Percentiles rank a stretch among this genome's conserved stretches.
These are phyloP conservation scores for Ia io DNA, from an alignment of 2,113 vertebrate genomes.

Conservation along the genomic window DNA sequence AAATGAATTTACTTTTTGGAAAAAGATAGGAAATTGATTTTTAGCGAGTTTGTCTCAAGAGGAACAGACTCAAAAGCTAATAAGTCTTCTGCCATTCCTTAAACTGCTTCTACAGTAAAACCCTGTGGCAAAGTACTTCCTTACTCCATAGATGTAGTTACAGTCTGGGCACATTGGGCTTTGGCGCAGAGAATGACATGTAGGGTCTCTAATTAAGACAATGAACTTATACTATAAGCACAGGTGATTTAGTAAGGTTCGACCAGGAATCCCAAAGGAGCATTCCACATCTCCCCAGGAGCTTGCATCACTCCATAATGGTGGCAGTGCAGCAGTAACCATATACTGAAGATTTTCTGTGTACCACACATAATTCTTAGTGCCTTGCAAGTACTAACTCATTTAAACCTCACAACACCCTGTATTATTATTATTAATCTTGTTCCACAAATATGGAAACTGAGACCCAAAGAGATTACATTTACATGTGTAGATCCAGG, in stretches of 20 bases:
- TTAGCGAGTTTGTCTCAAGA: slow-evolving; percentile 21
- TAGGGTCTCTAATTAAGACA: background rate
- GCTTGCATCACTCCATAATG: background rate
- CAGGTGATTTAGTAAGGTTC: background rate
- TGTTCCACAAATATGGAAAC: background rate
- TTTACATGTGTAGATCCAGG: background rate
- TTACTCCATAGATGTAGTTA: background rate
- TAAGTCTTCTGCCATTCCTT: background rate
- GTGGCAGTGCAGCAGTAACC: background rate
- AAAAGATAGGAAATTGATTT: slow-evolving; percentile 41
- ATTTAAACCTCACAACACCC: background rate
- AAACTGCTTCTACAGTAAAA: background rate
- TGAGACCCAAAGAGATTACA: background rate
- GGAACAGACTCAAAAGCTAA: slow-evolving; percentile 14
- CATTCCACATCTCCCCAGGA: background rate
- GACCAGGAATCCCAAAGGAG: background rate
- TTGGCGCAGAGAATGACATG: background rate
- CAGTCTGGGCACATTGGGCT: background rate
- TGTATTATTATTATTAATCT: background rate
- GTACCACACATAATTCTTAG: background rate
- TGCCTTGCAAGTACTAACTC: background rate
- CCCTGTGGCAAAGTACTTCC: background rate
- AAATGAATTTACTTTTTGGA: slow-evolving; percentile 36
- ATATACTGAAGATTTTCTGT: background rate
- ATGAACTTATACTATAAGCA: background rate